Evolutionary conservation across 2,888 invertebrate species (phyloP).

Genomic region (Nipponacmea schrenckii): DNA sequence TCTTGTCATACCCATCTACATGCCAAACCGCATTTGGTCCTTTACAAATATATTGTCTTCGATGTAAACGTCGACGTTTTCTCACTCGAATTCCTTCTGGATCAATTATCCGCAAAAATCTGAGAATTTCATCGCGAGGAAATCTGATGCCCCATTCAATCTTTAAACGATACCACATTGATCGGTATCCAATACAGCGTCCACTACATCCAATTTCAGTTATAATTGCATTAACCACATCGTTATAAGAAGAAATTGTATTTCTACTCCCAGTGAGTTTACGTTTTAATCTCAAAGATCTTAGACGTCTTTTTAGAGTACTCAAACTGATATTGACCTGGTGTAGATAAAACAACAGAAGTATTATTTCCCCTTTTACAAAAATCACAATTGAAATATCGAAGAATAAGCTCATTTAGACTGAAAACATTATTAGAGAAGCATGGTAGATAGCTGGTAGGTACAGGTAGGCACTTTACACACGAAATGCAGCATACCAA

Average conservation of each 20-base stretch:
- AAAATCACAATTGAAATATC: not conserved
- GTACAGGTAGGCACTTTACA: not conserved
- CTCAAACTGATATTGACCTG: not conserved
- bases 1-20: too few relatives aligned
- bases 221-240: too few relatives aligned
- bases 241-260: not conserved
- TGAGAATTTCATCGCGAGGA: conserved; percentile 3
- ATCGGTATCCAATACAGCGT: not conserved
- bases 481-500: not conserved
- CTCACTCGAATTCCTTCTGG: too few relatives aligned
- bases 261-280: not conserved
- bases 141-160: not conserved
- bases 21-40: too few relatives aligned
- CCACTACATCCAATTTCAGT: not conserved
- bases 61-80: too few relatives aligned
- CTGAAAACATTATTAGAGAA: not conserved
- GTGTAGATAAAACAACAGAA: not conserved
- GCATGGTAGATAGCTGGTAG: not conserved
- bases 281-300: not conserved
- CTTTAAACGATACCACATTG: not conserved
- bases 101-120: too few relatives aligned
- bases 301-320: not conserved
- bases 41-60: too few relatives aligned
- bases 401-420: not conserved
- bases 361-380: not conserved